These are phyloP conservation scores for Tethya wilhelma DNA, from an alignment of 37 sponge, comb jelly and placozoan genomes.

Conservation along the genomic window DNA sequence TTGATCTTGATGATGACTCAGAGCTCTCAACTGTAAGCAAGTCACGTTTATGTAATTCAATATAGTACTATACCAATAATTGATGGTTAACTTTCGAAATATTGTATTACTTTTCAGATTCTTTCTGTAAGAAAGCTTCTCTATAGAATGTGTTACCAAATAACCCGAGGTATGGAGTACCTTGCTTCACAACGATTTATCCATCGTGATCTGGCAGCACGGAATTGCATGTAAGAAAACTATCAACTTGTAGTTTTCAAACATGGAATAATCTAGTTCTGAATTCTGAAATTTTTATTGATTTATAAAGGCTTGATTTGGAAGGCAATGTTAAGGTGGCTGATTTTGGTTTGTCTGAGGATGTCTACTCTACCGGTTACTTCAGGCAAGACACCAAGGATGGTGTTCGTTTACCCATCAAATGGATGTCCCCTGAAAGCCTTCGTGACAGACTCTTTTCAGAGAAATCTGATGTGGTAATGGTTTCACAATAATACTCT, in stretches of 20 bases:
- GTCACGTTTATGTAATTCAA: neutral
- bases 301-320: constrained; percentile 8
- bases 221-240: constrained; percentile 48
- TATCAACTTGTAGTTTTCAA: too few relatives aligned
- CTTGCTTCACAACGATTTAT: constrained; percentile 28
- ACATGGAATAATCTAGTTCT: too few relatives aligned
- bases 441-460: constrained; percentile 16
- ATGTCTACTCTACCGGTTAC: constrained; percentile 29
- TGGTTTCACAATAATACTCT: too few relatives aligned
- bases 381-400: constrained; percentile 21
- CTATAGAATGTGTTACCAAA: constrained; percentile 25
- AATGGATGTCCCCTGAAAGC: constrained; percentile 47
- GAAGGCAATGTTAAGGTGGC: constrained; percentile 28
- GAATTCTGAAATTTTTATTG: too few relatives aligned
- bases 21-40: too few relatives aligned
- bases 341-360: constrained; percentile 50
- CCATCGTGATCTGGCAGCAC: constrained; percentile 43
- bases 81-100: neutral
- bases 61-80: neutral
- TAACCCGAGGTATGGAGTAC: constrained; percentile 39
- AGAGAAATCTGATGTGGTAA: constrained; percentile 31
- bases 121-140: constrained; percentile 25
- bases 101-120: neutral
- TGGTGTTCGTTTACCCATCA: constrained; percentile 23
- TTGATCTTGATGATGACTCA: constrained; percentile 15